Conservation (phyloP, 2,113 vertebrate genomes). For the Amblyornis subalaris region DNA sequence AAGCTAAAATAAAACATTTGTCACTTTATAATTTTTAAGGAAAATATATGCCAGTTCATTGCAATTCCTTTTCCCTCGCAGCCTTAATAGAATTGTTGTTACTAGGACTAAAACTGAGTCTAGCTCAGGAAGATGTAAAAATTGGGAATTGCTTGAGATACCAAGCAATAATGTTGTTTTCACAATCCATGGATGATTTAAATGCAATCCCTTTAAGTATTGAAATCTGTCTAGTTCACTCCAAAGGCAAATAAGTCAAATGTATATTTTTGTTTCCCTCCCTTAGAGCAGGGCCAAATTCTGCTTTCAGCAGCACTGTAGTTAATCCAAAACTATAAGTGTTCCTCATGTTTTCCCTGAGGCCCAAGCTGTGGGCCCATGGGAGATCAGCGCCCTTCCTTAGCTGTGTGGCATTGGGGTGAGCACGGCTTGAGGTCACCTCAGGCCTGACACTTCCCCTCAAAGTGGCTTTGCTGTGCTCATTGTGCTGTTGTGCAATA, state of each 20-base stretch:
- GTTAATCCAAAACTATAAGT: not conserved
- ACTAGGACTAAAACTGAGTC: slow-evolving; percentile 15
- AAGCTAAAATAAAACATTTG: slow-evolving; percentile 36
- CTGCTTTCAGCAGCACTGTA: not conserved
- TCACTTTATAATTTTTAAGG: slow-evolving; percentile 38
- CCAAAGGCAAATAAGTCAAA: slow-evolving; percentile 13
- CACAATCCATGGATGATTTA: slow-evolving; percentile 31
- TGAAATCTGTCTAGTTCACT: slow-evolving; percentile 22
- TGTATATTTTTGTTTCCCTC: not conserved
- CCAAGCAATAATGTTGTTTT: slow-evolving; percentile 34
- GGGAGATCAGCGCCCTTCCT: not conserved
- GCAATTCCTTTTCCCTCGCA: slow-evolving; percentile 31
- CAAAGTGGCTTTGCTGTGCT: not conserved
- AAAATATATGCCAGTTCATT: slow-evolving; percentile 16
- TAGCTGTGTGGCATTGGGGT: not conserved
- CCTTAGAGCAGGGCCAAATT: not conserved
- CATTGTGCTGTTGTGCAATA: not conserved
- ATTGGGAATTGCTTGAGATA: slow-evolving; percentile 46
- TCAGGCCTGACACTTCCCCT: not conserved
- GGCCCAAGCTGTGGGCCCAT: not conserved
- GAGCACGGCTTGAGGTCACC: not conserved
- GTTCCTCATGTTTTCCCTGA: not conserved
- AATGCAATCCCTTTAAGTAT: slow-evolving; percentile 35
- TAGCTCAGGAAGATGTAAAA: slow-evolving; percentile 39
- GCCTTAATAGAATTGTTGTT: slow-evolving; percentile 23